A percentile compares a stretch with the other conserved stretches of the same genome.
Evolutionary conservation across 2,888 invertebrate genomes (phyloP).

Genomic region (Rosalia funebris): DNA sequence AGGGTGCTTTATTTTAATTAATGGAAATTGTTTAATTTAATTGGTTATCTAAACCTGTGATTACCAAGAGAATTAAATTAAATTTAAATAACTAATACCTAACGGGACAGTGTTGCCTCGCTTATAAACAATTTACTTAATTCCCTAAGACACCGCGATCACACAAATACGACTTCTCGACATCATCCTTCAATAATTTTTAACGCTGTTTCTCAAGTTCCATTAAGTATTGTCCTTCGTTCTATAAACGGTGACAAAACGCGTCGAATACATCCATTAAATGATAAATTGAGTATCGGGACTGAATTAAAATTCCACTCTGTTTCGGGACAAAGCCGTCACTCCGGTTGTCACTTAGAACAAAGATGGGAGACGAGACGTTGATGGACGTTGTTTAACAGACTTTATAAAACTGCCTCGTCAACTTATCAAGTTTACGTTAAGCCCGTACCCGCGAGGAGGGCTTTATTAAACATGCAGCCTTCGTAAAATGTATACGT

Average conservation of each 20-base stretch:
- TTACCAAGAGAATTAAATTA: too few species aligned
- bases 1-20: too few species aligned
- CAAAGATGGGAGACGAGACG: conserved; percentile 41
- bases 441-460: conserved; percentile 10
- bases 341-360: conserved; percentile 62
- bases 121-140: too few species aligned
- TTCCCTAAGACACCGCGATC: too few species aligned
- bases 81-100: too few species aligned
- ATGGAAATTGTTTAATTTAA: too few species aligned
- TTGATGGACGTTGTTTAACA: conserved; percentile 26
- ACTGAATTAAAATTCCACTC: conserved; percentile 63
- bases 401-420: conserved; percentile 27
- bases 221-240: conserved; percentile 10
- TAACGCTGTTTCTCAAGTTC: not conserved
- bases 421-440: conserved; percentile 23
- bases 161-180: not conserved
- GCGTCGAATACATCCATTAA: conserved; percentile 35
- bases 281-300: conserved; percentile 42
- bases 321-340: conserved; percentile 62
- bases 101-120: too few species aligned
- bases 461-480: conserved; percentile 21
- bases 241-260: conserved; percentile 23
- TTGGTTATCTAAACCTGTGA: too few species aligned
- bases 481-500: not conserved
- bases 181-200: not conserved